Evolutionary conservation across 2,888 invertebrate species (phyloP).

Genomic region (Deilephila porcellus): DNA sequence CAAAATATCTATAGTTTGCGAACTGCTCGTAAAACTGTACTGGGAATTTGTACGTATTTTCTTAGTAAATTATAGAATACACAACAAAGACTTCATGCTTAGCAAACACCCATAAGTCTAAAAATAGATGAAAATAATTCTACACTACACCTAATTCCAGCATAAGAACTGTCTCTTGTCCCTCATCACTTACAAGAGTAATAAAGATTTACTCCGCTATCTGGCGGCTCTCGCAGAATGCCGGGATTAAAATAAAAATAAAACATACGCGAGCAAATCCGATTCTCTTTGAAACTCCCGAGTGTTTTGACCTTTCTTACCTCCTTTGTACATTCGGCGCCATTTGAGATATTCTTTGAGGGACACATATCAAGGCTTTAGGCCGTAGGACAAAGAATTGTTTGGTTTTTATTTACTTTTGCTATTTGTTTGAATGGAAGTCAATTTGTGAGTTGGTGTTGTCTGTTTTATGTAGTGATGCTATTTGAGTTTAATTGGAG

Average conservation of each 20-base stretch:
- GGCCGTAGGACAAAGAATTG: background rate
- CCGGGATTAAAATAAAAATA: conserved; percentile 21
- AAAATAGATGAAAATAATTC: too few species aligned
- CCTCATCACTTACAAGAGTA: conserved; percentile 4
- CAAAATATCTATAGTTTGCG: too few species aligned
- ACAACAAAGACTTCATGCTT: too few species aligned
- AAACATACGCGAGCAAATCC: conserved; percentile 24
- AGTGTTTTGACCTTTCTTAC: conserved; percentile 23
- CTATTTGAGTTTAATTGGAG: too few species aligned
- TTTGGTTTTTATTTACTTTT: conserved; percentile 3
- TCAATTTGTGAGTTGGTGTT: background rate
- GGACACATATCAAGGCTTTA: conserved; percentile 18
- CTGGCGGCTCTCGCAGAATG: background rate
- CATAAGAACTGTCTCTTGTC: background rate
- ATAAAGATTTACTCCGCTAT: conserved; percentile 12
- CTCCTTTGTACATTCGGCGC: conserved; percentile 16
- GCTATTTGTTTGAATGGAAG: background rate
- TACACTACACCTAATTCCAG: background rate
- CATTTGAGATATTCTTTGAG: conserved; percentile 23
- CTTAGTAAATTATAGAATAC: too few species aligned
- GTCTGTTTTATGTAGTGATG: too few species aligned
- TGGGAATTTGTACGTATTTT: too few species aligned
- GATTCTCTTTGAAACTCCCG: conserved; percentile 17
- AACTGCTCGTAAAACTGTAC: too few species aligned
- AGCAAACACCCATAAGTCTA: too few species aligned